Percentiles rank a stretch among this genome's conserved stretches.
Evolutionary conservation across 2,113 vertebrate genomes (phyloP).

Genomic region (Carassius gibelio): DNA sequence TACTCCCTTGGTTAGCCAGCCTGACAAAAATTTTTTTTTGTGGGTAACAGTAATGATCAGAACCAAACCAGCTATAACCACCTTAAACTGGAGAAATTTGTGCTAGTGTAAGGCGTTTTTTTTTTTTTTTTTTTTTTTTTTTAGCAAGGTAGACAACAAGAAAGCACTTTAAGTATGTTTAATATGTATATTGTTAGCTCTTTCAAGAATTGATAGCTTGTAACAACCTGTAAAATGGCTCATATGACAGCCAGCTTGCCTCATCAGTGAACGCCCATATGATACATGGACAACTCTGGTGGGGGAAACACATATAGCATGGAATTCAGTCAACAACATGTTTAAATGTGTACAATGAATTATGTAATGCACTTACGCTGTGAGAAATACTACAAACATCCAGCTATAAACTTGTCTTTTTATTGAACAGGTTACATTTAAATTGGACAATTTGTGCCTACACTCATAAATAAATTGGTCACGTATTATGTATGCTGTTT

Average conservation of each 20-base stretch:
- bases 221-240: slow-evolving; percentile 8
- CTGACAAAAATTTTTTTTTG: no score
- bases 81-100: background rate
- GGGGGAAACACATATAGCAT: background rate
- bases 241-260: background rate
- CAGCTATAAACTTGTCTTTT: slow-evolving; percentile 22
- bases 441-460: background rate
- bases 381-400: slow-evolving; percentile 21
- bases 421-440: slow-evolving; percentile 23
- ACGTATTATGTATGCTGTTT: background rate
- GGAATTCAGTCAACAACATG: slow-evolving; percentile 15
- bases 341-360: slow-evolving; percentile 24
- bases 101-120: background rate
- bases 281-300: background rate
- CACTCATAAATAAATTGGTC: slow-evolving; percentile 4
- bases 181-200: background rate
- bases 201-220: slow-evolving; percentile 13
- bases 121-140: background rate
- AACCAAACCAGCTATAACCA: no score
- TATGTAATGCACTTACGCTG: slow-evolving; percentile 25
- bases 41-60: no score
- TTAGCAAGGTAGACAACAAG: background rate
- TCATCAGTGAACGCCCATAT: background rate
- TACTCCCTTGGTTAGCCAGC: no score
- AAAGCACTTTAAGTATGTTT: slow-evolving; percentile 14